Evolutionary conservation across 2,797 vertebrate genomes (phyloP).

Genomic region (Sebastes umbrosus): DNA sequence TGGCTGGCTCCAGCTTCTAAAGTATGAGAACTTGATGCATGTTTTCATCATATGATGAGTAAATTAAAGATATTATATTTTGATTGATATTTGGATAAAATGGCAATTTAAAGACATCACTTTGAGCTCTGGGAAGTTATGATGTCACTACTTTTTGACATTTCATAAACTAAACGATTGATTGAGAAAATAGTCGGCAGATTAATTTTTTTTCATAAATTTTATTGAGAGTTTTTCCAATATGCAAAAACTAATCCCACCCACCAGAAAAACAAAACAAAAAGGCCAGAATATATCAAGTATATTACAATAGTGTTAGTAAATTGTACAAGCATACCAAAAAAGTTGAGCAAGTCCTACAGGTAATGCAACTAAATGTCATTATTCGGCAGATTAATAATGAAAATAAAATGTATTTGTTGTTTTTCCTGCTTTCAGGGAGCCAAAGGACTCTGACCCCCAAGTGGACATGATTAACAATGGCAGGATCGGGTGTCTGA

Average conservation of each 20-base stretch:
- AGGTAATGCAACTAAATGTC: too few relatives aligned
- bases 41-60: background rate
- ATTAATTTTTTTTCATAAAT: too few relatives aligned
- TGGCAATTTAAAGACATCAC: background rate
- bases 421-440: conserved; percentile 49
- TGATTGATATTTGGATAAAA: background rate
- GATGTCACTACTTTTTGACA: background rate
- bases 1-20: background rate
- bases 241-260: too few relatives aligned
- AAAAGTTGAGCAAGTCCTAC: too few relatives aligned
- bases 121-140: background rate
- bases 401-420: background rate
- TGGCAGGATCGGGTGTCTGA: conserved; percentile 82
- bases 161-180: background rate
- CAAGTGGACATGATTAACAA: conserved; percentile 77
- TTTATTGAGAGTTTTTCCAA: too few relatives aligned
- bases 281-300: too few relatives aligned
- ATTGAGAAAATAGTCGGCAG: background rate
- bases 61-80: background rate
- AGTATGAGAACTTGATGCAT: background rate
- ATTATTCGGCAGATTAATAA: background rate
- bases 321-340: too few relatives aligned
- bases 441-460: conserved; percentile 38
- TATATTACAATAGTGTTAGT: too few relatives aligned
- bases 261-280: too few relatives aligned